A percentile compares a stretch with the other conserved stretches of the same genome.
Conservation (phyloP, 2,888 invertebrate species). For the Troides oblongomaculatus region DNA sequence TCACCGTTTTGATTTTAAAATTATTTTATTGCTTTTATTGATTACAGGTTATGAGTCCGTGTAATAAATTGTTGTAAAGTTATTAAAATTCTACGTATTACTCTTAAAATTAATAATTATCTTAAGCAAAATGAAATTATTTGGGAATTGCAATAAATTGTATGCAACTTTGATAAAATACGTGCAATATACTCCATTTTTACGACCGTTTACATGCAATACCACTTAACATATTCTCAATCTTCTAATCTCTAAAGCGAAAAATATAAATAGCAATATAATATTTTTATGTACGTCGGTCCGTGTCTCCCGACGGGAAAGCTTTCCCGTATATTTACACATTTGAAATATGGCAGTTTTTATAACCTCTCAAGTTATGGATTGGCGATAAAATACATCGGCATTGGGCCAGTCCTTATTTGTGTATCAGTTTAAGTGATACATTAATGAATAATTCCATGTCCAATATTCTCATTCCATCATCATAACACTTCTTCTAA, state of each 20-base stretch:
- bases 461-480: too few relatives aligned
- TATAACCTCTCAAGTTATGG: constrained; percentile 68
- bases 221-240: constrained; percentile 40
- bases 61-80: too few relatives aligned
- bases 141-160: constrained; percentile 1
- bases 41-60: too few relatives aligned
- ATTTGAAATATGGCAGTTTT: constrained; percentile 66
- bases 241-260: constrained; percentile 46
- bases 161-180: constrained; percentile 2
- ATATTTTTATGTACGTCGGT: constrained; percentile 55
- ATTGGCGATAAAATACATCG: constrained; percentile 66
- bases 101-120: too few relatives aligned
- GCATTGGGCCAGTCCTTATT: constrained; percentile 28
- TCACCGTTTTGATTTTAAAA: too few relatives aligned
- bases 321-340: constrained; percentile 66
- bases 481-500: too few relatives aligned
- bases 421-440: constrained; percentile 7
- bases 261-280: constrained; percentile 59
- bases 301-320: constrained; percentile 42
- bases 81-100: too few relatives aligned
- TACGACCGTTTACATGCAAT: constrained; percentile 26
- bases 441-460: neutral
- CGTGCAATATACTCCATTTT: constrained; percentile 5
- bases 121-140: neutral
- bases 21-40: too few relatives aligned